Base-by-base conservation (phyloP, 2,113 vertebrate genomes). In the Gallinago undulata region DNA sequence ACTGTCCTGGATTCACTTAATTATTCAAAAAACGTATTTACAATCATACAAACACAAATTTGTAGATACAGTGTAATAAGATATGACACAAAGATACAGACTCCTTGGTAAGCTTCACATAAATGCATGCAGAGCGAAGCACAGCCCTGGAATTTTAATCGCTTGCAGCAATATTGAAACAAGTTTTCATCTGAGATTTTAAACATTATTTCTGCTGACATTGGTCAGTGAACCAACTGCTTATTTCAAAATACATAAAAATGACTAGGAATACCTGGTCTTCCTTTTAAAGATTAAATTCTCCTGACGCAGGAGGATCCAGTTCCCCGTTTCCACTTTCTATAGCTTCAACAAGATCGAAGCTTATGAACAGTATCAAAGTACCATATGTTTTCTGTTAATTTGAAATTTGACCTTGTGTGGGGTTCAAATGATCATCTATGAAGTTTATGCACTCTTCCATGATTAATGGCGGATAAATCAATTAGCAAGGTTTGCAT, bases 401-500 rank as follows among this genome's bases (percentile, higher is more conserved):
- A 87, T 79, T 77, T 85, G 76, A 94, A 82, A 91, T 83, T 80
- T 92, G 90, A 94, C 76, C 92, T 91, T 88, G 22, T 63, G 10
- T 60, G 75, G 73, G 48, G 86, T 96, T 96, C 94, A 97, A 48
- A 91, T 1, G 41, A 45, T 74, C 72, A 80, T 31, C 39, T 89
- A 51, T 81, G 78, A 89, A 81, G 74, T 35, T 89, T 80, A 89
- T 80, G 59, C 82, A 75, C 84, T 93, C 86, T 82, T 73, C 77
- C 84, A 64, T 45, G 70, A 94, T 67, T 91, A 93, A 95, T 93
- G 92, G 64, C 6, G 19, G 84, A 84, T 77, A 94, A 94, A 83
- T 94, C 93, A 94, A 68, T 93, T 89, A 97, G 89, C 79, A 95
- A 90, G 57, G 78, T 76, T 93, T 91, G 90, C 90, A 94, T 95